phyloP scores from a whole-genome alignment of 2,888 invertebrate genomes.

The Pelosia muscerda region DNA sequence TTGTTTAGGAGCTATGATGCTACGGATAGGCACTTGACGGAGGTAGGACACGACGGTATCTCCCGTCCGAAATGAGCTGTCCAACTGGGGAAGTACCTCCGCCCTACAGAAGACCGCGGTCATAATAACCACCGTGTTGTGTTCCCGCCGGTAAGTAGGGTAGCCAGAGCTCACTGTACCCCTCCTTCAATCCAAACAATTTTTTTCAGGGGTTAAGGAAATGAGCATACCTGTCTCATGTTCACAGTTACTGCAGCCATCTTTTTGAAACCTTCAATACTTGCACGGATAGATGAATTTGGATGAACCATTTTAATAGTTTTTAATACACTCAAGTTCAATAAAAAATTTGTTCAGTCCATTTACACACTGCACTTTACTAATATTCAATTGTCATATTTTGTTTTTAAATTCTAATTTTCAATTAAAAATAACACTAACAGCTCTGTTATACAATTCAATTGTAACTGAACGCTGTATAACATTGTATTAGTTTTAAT shows the following conservation, averaged over 20 bases:
- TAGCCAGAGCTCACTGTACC: no score
- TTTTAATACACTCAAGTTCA: not conserved
- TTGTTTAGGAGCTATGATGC: not conserved
- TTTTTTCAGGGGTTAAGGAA: not conserved
- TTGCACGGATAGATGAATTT: constrained; percentile 58
- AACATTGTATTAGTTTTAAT: constrained; percentile 13
- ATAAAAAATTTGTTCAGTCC: not conserved
- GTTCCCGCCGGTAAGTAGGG: no score
- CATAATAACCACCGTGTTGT: no score
- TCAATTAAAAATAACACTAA: constrained; percentile 2
- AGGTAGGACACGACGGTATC: no score
- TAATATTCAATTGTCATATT: not conserved
- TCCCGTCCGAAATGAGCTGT: no score
- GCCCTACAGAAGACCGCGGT: no score
- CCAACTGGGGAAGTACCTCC: no score
- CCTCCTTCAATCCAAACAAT: not conserved
- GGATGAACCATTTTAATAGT: constrained; percentile 53
- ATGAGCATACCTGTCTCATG: constrained; percentile 40
- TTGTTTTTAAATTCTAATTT: not conserved
- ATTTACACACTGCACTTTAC: not conserved
- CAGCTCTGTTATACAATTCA: not conserved
- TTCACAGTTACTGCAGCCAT: constrained; percentile 58
- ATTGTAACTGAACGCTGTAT: not conserved
- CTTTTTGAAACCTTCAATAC: constrained; percentile 64
- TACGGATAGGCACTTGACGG: not conserved